These are phyloP conservation scores for Temnothorax curvispinosus DNA, from an alignment of 1,140 invertebrate genomes.

Conservation along the genomic window DNA sequence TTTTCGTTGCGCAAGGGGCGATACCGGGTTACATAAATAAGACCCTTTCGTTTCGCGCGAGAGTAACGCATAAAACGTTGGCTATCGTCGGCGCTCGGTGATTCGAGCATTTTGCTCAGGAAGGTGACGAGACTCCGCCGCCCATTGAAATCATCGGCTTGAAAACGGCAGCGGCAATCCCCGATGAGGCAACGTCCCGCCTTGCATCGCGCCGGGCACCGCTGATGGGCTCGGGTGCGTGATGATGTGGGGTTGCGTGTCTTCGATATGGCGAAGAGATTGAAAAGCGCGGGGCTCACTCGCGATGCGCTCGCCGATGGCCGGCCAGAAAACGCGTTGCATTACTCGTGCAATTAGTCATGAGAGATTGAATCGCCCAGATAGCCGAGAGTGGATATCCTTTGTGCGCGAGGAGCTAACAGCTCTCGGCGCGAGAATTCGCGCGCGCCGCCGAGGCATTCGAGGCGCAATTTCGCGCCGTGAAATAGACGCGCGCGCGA, in stretches of 20 bases:
- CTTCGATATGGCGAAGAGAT: slow-evolving; percentile 32
- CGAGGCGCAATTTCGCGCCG: slow-evolving; percentile 10
- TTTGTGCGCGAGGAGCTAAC: slow-evolving; percentile 6
- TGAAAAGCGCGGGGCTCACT: slow-evolving; percentile 29
- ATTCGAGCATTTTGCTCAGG: slow-evolving; percentile 41
- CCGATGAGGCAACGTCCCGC: slow-evolving; percentile 60
- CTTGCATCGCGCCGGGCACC: slow-evolving; percentile 21
- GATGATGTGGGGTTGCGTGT: slow-evolving; percentile 55
- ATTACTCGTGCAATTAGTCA: slow-evolving; percentile 55
- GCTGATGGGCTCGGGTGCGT: slow-evolving; percentile 34
- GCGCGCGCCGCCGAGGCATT: not conserved
- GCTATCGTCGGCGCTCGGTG: not conserved
- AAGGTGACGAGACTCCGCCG: slow-evolving; percentile 47
- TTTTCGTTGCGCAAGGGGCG: slow-evolving; percentile 32
- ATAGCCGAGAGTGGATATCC: slow-evolving; percentile 13
- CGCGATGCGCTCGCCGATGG: slow-evolving; percentile 38
- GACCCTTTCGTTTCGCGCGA: slow-evolving; percentile 7
- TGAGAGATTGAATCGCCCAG: slow-evolving; percentile 47
- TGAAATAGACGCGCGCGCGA: slow-evolving; percentile 22
- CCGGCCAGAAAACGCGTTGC: slow-evolving; percentile 38
- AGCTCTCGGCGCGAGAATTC: slow-evolving; percentile 35
- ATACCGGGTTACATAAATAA: slow-evolving; percentile 30
- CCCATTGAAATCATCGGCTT: slow-evolving; percentile 60
- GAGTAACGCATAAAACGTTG: not conserved
- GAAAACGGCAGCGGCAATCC: slow-evolving; percentile 43